Conservation (phyloP, 2,113 vertebrate genomes). For the Symphodus melops region DNA sequence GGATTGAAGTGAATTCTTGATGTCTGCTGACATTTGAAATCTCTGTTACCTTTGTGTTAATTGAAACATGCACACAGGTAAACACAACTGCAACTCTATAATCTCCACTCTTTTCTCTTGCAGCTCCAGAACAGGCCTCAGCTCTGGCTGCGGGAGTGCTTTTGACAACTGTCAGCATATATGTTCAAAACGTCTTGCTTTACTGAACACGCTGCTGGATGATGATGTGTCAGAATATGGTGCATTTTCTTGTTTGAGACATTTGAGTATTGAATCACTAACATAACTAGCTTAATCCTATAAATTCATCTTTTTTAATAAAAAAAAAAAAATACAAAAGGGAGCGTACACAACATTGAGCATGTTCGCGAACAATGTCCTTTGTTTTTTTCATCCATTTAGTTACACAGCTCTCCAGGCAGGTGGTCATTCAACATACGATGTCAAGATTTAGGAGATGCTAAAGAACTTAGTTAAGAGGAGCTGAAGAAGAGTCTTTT, state of each 20-base stretch:
- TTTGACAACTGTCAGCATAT: constrained; percentile 37
- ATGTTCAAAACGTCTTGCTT: constrained; percentile 50
- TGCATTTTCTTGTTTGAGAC: not conserved
- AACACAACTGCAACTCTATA: not conserved
- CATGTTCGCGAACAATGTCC: too few relatives aligned
- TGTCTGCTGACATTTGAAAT: not conserved
- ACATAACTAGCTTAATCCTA: not conserved
- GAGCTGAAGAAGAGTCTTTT: not conserved
- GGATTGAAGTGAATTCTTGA: not conserved
- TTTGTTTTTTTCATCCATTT: not conserved
- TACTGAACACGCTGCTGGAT: constrained; percentile 18
- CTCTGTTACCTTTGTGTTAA: not conserved
- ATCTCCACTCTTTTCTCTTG: constrained; percentile 5
- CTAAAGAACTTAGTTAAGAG: not conserved
- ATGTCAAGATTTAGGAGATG: too few relatives aligned
- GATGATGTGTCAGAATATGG: constrained; percentile 2
- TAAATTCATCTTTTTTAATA: not conserved
- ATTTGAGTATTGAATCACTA: not conserved
- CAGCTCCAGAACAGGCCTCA: constrained; percentile 60
- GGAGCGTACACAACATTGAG: not conserved
- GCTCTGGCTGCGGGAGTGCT: constrained; percentile 40
- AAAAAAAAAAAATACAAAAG: not conserved
- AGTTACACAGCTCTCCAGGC: not conserved
- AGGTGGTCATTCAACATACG: too few relatives aligned
- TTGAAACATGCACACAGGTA: not conserved